These are phyloP conservation scores for Porites rus DNA, from an alignment of 92 coral and sea anemone species.

Conservation along the genomic window DNA sequence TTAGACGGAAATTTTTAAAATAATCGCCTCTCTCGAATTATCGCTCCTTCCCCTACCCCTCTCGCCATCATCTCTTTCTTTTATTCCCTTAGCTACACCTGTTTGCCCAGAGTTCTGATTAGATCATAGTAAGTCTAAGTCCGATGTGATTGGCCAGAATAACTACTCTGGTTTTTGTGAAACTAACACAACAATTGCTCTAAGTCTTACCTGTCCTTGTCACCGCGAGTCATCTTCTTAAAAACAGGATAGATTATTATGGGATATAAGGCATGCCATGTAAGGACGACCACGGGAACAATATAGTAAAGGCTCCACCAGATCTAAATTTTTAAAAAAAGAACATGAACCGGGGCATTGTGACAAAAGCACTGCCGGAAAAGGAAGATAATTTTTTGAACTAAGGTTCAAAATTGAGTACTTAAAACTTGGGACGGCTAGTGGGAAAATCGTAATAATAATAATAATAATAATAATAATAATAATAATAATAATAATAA, in stretches of 20 bases:
- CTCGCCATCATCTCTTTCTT: too few relatives aligned
- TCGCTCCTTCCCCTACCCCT: too few relatives aligned
- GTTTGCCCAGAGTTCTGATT: too few relatives aligned
- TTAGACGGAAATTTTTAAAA: too few relatives aligned
- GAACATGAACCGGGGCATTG: not conserved
- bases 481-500: too few relatives aligned
- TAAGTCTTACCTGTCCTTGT: slow-evolving; percentile 61
- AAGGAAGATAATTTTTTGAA: not conserved
- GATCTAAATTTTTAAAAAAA: slow-evolving; percentile 36
- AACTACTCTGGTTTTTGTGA: too few relatives aligned
- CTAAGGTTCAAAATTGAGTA: not conserved
- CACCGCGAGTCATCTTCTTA: slow-evolving; percentile 39
- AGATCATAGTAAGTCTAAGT: too few relatives aligned
- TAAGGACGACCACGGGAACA: slow-evolving; percentile 50
- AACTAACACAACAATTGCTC: not conserved
- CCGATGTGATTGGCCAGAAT: not conserved
- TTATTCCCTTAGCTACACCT: too few relatives aligned
- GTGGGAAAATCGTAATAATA: too few relatives aligned
- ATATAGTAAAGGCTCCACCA: slow-evolving; percentile 66
- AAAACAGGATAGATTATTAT: slow-evolving; percentile 47
- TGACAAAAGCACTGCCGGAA: not conserved
- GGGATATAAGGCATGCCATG: slow-evolving; percentile 62
- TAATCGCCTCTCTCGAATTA: too few relatives aligned
- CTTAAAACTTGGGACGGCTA: too few relatives aligned
- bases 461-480: too few relatives aligned